These are phyloP conservation scores for Calephelis perditalis DNA, from an alignment of 2,888 invertebrate genomes.

Conservation along the genomic window DNA sequence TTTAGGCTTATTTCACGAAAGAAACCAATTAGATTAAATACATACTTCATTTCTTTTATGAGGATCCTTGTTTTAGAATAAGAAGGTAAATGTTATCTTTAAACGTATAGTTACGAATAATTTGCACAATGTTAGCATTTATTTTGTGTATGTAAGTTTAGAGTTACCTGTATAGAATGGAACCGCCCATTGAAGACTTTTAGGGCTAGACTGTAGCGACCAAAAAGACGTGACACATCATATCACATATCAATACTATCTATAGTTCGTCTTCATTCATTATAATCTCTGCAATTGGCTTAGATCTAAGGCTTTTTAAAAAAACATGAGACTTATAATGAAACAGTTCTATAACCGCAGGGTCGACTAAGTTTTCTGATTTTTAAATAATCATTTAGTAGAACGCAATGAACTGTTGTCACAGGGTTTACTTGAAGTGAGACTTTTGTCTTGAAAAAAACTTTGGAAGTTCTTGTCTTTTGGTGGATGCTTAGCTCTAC, in stretches of 20 bases:
- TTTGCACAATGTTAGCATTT: constrained; percentile 15
- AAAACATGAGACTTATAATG: constrained; percentile 1
- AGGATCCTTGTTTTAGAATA: background rate
- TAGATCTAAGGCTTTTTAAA: constrained; percentile 1
- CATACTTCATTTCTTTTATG: background rate
- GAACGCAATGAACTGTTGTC: too few relatives aligned
- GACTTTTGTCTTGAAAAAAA: too few relatives aligned
- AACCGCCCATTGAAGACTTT: constrained; percentile 40
- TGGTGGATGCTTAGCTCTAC: too few relatives aligned
- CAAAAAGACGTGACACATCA: constrained; percentile 73
- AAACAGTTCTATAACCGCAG: too few relatives aligned
- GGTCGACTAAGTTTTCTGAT: too few relatives aligned
- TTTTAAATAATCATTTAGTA: too few relatives aligned
- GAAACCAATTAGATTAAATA: background rate
- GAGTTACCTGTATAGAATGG: constrained; percentile 13
- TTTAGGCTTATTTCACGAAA: background rate
- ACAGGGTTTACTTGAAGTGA: too few relatives aligned
- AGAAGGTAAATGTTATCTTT: background rate
- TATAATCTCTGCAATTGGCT: constrained; percentile 38
- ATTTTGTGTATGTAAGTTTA: constrained; percentile 16
- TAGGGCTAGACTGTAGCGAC: constrained; percentile 48
- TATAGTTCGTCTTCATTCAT: constrained; percentile 43
- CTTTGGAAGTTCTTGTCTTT: too few relatives aligned
- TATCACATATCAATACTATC: constrained; percentile 69
- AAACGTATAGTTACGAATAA: constrained; percentile 1